A percentile compares a stretch with the other conserved stretches of the same genome.
These are phyloP conservation scores for Neofelis nebulosa DNA, from an alignment of 2,113 vertebrate species.

Conservation along the genomic window DNA sequence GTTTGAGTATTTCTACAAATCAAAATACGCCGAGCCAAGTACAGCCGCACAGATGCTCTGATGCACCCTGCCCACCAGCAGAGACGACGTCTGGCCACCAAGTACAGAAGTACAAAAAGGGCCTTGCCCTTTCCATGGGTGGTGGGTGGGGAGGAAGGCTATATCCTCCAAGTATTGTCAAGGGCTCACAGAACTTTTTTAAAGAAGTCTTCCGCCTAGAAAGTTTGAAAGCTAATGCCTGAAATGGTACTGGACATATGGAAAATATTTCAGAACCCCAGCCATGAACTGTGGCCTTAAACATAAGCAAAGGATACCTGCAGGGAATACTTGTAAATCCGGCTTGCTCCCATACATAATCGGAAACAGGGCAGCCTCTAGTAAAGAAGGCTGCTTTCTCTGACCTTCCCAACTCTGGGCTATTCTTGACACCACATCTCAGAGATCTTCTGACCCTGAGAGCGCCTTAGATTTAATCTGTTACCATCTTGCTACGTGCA, in stretches of 20 bases:
- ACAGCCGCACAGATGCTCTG: not conserved
- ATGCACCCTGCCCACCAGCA: not conserved
- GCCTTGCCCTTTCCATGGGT: not conserved
- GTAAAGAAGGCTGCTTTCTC: not conserved
- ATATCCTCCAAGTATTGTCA: not conserved
- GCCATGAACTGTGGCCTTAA: not conserved
- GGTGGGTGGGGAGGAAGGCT: not conserved
- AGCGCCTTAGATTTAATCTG: not conserved
- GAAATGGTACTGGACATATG: not conserved
- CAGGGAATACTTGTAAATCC: not conserved
- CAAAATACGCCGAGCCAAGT: not conserved
- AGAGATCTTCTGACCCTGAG: not conserved
- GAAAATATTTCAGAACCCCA: not conserved
- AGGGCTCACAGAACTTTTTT: not conserved
- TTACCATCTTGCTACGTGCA: not conserved
- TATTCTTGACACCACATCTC: not conserved
- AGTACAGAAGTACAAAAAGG: not conserved
- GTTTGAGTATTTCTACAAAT: not conserved
- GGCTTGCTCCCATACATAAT: not conserved
- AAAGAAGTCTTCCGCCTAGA: not conserved
- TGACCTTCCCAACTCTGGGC: not conserved
- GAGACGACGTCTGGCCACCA: not conserved
- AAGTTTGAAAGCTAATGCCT: not conserved
- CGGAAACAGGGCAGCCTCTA: not conserved
- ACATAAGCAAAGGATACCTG: not conserved